A percentile compares a stretch with the other conserved stretches of the same genome.
Evolutionary conservation across 2,797 vertebrate species (phyloP).

Genomic region (Girardinus metallicus): DNA sequence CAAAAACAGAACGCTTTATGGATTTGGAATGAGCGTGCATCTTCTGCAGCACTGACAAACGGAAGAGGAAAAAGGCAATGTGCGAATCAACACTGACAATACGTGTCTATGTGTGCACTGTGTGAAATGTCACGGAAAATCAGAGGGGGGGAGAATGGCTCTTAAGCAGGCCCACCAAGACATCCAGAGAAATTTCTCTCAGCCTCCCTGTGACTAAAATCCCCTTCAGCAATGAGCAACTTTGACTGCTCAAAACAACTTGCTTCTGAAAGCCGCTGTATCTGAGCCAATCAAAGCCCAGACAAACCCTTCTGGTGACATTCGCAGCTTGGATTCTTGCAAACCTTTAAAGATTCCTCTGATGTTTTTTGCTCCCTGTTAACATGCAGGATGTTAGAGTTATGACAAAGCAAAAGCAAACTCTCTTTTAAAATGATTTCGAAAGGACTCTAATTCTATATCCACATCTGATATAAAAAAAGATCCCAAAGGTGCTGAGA

Average conservation of each 20-base stretch:
- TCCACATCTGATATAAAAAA: neutral
- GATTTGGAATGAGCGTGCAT: conserved; percentile 36
- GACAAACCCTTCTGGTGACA: conserved; percentile 56
- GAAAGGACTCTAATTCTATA: neutral
- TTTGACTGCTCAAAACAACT: conserved; percentile 46
- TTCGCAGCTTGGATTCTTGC: conserved; percentile 45
- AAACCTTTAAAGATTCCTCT: conserved; percentile 37
- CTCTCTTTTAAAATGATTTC: neutral
- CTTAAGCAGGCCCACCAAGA: conserved; percentile 58
- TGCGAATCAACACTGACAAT: conserved; percentile 8
- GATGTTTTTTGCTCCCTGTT: conserved; percentile 11
- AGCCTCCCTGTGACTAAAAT: conserved; percentile 61
- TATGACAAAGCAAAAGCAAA: conserved; percentile 9
- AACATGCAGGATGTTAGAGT: conserved; percentile 23
- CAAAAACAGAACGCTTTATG: conserved; percentile 19
- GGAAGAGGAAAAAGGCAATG: conserved; percentile 14
- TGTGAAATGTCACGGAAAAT: conserved; percentile 28
- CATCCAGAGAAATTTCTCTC: conserved; percentile 56
- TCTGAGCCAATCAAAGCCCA: conserved; percentile 58
- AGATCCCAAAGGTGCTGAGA: conserved; percentile 24
- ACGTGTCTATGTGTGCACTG: conserved; percentile 7
- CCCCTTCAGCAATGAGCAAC: conserved; percentile 51
- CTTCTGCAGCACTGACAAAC: conserved; percentile 36
- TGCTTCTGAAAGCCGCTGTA: conserved; percentile 57
- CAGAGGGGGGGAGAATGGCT: conserved; percentile 34